Percentiles rank a stretch among this genome's conserved stretches.
Conservation (phyloP, 2,797 vertebrate genomes). For the Coregonus suidteri region DNA sequence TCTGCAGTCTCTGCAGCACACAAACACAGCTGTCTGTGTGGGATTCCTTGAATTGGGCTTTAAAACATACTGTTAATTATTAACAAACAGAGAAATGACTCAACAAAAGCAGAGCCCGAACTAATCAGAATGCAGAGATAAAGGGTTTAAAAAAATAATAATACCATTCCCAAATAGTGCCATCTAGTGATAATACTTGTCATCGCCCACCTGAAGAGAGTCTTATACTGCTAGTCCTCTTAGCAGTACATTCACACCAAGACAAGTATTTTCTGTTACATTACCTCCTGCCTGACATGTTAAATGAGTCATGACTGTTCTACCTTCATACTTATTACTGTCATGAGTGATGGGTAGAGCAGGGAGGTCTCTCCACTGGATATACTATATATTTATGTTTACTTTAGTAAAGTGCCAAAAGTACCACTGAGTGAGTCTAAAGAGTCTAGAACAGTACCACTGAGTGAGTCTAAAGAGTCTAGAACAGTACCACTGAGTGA, state of each 20-base stretch:
- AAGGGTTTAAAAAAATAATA: background rate
- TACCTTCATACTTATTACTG: background rate
- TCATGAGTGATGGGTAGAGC: background rate
- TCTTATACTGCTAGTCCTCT: background rate
- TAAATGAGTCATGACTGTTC: background rate
- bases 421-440: too few relatives aligned
- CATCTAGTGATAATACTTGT: background rate
- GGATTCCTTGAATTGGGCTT: background rate
- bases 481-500: too few relatives aligned
- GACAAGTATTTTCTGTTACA: background rate
- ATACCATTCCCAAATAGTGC: background rate
- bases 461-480: too few relatives aligned
- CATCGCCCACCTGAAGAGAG: background rate
- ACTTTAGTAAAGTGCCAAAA: too few relatives aligned
- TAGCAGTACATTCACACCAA: background rate
- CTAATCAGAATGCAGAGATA: background rate
- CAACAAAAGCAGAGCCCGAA: constrained; percentile 2
- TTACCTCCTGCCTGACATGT: background rate
- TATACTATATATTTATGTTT: too few relatives aligned
- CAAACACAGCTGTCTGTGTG: background rate
- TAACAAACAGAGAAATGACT: background rate
- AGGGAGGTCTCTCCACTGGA: too few relatives aligned
- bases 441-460: too few relatives aligned
- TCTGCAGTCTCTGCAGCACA: background rate
- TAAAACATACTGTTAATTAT: background rate